Evolutionary conservation across 2,888 invertebrate species (phyloP), one percentile per base, ranked within the genome.

Genomic region (Tenthredo livida): DNA sequence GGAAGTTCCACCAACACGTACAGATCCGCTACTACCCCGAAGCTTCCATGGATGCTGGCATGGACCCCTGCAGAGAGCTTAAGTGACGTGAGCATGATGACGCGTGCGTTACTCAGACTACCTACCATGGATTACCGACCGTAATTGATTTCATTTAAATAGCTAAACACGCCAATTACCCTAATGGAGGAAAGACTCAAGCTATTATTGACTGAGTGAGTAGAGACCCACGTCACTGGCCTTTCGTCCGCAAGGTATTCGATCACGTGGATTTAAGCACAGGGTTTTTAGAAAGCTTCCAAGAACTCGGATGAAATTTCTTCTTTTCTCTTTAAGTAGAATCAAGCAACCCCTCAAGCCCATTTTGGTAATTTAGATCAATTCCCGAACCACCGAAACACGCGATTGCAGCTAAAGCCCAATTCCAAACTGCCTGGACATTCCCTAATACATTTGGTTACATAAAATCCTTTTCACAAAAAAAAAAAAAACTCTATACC

Each of bases 131-230:
- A 90, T 89, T 89, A 88, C 88, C 21, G 29, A 25, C 3, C 43
- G 88, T 91, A 90, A 91, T 90, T 90, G 89, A 90, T 91, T 91
- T 89, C 89, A 85, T 90, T 90, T 89, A 90, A 90, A 90, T 88
- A 87, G 86, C 87, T 85, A 86, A 87, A 84, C 87, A 85, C 87
- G 87, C 88, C 86, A 85, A 88, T 88, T 83, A 83, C 67, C 70
- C 58, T 80, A 80, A 80, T 80, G 80, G 80, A 80, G 80, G 40
- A 61, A 61, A 80, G 58, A 80, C 80, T 40, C 5, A 10, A 61
- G 61, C 61, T 54, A 54, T 54, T 61, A 61, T 61, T 61, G 61
- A 61, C 61, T 10, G 9, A 12, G 61, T 10, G 9, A 12, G 61
- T n/a, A 50, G 17, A 54, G 1, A 17, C 25, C 61, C 25, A 25